Conservation (phyloP, 2,797 vertebrate genomes). For the Tympanoctomys barrerae region DNA sequence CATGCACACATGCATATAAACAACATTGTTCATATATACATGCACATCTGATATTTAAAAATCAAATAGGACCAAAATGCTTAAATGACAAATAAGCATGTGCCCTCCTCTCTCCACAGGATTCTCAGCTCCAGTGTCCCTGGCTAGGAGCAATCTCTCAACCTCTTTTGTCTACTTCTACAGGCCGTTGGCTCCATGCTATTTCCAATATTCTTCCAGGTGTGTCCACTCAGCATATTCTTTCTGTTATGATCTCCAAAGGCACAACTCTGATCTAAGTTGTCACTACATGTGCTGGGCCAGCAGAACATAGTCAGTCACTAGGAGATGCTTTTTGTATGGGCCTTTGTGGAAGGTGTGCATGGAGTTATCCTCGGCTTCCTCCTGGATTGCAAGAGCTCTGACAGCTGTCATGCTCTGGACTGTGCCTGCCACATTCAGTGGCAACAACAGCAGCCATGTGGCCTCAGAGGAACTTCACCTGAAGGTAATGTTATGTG, state of each 20-base stretch:
- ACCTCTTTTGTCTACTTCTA: not conserved
- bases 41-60: not conserved
- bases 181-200: not conserved
- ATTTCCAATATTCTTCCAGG: not conserved
- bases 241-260: not conserved
- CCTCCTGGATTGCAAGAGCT: not conserved
- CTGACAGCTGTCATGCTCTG: not conserved
- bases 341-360: not conserved
- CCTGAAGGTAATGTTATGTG: not conserved
- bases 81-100: not conserved
- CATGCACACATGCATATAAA: not conserved
- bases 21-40: not conserved
- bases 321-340: not conserved
- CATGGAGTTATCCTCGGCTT: not conserved
- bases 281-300: not conserved
- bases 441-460: not conserved
- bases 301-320: not conserved
- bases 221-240: not conserved
- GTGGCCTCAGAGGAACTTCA: not conserved
- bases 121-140: not conserved
- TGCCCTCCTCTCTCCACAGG: not conserved
- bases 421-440: not conserved
- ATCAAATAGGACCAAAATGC: not conserved
- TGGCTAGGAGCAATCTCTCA: not conserved
- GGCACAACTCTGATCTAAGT: not conserved